These are phyloP conservation scores for Ericerus pela DNA, from an alignment of 1,140 invertebrate species.

Conservation along the genomic window DNA sequence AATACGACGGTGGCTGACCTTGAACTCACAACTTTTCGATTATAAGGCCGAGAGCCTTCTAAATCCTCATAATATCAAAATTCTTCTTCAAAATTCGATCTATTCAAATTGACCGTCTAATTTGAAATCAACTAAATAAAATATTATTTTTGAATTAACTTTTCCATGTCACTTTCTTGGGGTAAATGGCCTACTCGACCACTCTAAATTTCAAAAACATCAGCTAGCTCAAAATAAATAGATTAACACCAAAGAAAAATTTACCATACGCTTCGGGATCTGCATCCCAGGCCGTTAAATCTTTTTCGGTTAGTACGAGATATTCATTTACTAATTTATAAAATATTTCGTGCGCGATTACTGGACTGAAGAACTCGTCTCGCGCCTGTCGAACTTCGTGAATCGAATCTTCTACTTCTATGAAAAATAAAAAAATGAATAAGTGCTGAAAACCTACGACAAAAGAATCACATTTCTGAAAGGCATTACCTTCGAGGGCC, in stretches of 20 bases:
- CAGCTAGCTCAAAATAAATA: background rate
- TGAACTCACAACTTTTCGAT: no score
- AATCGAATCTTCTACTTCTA: constrained; percentile 35
- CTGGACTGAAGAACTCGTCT: constrained; percentile 50
- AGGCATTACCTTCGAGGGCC: background rate
- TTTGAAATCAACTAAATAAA: no score
- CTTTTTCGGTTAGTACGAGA: constrained; percentile 66
- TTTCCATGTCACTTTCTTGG: no score
- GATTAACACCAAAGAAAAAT: constrained; percentile 15
- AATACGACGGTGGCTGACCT: no score
- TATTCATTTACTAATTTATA: constrained; percentile 72
- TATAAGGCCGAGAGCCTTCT: no score
- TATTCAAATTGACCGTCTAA: no score
- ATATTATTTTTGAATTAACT: no score
- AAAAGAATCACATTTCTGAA: constrained; percentile 24
- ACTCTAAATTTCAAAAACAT: background rate
- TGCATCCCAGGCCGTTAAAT: constrained; percentile 74
- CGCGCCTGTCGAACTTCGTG: constrained; percentile 34
- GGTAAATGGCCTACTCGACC: background rate
- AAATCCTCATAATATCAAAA: no score
- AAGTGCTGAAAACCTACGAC: background rate
- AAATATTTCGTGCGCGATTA: constrained; percentile 44
- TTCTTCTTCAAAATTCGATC: no score
- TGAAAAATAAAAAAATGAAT: constrained; percentile 17
- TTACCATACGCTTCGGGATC: constrained; percentile 78